Base-by-base conservation (phyloP, 1,140 invertebrate genomes). In the Leptoteleia sp. region DNA sequence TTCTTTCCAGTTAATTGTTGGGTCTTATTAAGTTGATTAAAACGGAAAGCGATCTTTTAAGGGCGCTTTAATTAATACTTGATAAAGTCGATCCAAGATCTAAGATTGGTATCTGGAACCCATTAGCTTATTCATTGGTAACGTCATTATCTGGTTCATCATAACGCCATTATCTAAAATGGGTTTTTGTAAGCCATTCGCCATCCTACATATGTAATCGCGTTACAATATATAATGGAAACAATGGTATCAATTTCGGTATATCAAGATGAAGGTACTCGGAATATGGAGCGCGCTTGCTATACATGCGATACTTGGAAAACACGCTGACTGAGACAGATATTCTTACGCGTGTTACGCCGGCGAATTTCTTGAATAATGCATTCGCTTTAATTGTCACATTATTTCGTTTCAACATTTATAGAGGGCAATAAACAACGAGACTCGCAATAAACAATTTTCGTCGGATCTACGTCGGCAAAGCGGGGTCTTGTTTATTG, bases 251-350 rank as follows among this genome's bases (percentile, higher is more conserved):
- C 61, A 67, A 62, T 61, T 67, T 67, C 16, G 22, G 61, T 25
- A 15, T 67, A 76, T 76, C 72, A 76, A 76, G 62, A 75, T 75
- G 61, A 67, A 75, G 71, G 65, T 75, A 67, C 54, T 67, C 35
- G 3, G 43, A 67, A 75, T 75, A 75, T 67, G 45, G 71, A 75
- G 29, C 71, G 61, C 54, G 35, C 0, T 11, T 17, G 1, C 13
- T 42, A 42, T 42, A 40, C 33, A 40, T 31, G 38, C 35, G 61
- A 37, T 50, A 50, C 54, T 75, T 59, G 45, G 71, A 75, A 75
- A 67, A 48, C 12, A 31, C 11, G 31, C 38, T 38, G 48, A 45
- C 48, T 15, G 47, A 47, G 70, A 52, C 35, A 48, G 48, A 33
- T 38, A 38, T 57, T 64, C 70, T 55, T 64, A 38, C 19, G 47